Evolutionary conservation across 2,888 invertebrate species (phyloP).

Genomic region (Cyclophora punctaria): DNA sequence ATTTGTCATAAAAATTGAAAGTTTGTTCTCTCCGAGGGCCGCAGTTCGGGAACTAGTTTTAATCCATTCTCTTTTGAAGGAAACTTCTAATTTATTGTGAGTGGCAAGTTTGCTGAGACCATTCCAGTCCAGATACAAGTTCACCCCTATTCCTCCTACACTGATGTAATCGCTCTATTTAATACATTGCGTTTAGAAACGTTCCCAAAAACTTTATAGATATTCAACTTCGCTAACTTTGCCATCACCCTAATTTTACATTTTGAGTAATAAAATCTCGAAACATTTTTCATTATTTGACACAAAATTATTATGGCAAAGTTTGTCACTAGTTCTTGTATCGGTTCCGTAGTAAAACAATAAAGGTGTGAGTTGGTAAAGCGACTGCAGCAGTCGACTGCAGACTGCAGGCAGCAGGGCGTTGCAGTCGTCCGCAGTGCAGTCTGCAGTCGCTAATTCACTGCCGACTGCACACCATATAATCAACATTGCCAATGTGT

Average conservation of each 20-base stretch:
- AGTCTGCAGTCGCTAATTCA: too few species aligned
- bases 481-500: too few species aligned
- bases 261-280: not conserved
- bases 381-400: too few species aligned
- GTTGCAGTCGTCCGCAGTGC: too few species aligned
- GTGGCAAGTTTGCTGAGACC: conserved; percentile 64
- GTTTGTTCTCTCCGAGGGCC: conserved; percentile 56
- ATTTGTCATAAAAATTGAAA: conserved; percentile 74
- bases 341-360: too few species aligned
- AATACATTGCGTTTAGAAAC: conserved; percentile 41
- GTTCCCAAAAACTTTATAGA: conserved; percentile 26
- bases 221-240: conserved; percentile 12
- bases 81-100: conserved; percentile 72
- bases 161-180: conserved; percentile 53
- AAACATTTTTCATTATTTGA: conserved; percentile 3
- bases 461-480: too few species aligned
- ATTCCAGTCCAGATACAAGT: conserved; percentile 52
- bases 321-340: too few species aligned
- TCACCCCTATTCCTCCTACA: conserved; percentile 48
- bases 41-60: conserved; percentile 65
- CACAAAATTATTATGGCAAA: conserved; percentile 1
- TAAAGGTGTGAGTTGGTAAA: too few species aligned
- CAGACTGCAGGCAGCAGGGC: too few species aligned
- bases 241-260: conserved; percentile 9
- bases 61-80: conserved; percentile 69